A percentile compares a stretch with the other conserved stretches of the same genome.
These are phyloP conservation scores for Saguinus oedipus DNA, from an alignment of 2,797 vertebrate species.

Conservation along the genomic window DNA sequence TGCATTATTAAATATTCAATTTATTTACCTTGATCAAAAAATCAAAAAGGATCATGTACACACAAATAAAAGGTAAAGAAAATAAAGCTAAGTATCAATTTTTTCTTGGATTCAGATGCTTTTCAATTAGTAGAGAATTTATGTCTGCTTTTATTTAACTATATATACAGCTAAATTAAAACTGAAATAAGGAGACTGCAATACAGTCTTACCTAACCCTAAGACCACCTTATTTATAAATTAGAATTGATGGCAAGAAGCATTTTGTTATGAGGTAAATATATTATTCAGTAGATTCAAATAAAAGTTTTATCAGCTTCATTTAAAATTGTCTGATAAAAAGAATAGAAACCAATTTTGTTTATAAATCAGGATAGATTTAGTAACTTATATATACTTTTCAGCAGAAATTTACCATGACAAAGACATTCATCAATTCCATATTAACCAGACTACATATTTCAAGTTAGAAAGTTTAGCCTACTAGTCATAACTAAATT, in stretches of 20 bases:
- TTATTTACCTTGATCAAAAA: slow-evolving; percentile 23
- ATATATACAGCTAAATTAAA: background rate
- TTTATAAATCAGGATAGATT: background rate
- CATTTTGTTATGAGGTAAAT: background rate
- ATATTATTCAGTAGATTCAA: background rate
- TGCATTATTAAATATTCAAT: background rate
- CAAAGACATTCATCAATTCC: background rate
- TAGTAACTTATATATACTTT: background rate
- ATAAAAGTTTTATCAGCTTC: background rate
- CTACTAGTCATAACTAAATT: background rate
- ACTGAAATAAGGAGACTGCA: background rate
- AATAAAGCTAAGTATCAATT: background rate
- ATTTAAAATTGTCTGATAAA: background rate
- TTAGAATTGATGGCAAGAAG: background rate
- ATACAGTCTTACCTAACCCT: background rate
- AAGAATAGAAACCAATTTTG: background rate
- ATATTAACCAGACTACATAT: background rate
- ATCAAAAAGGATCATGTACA: background rate
- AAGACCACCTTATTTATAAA: background rate
- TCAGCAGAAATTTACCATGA: background rate
- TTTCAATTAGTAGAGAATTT: background rate
- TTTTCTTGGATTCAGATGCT: background rate
- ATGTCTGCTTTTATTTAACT: slow-evolving; percentile 14
- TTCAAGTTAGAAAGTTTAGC: background rate
- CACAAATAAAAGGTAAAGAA: background rate